Evolutionary conservation across 1,140 invertebrate species (phyloP), one percentile per base, ranked within the genome.

Genomic region (Augochlora pura): DNA sequence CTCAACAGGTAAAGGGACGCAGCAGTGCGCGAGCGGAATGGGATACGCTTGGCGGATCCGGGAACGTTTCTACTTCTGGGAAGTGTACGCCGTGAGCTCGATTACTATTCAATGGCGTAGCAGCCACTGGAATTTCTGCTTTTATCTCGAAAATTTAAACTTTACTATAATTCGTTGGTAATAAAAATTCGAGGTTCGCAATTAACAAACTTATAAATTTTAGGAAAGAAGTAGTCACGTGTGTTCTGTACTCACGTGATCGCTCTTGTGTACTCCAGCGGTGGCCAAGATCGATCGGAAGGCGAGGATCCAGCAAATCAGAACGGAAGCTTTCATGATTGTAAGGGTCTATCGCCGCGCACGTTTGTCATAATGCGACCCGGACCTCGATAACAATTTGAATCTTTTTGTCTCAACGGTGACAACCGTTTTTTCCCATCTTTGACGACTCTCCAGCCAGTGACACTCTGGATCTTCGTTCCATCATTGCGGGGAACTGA

Each of bases 61-160:
- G 69, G 79, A 85, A 81, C 63, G 72, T 69, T 82, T 83, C 77
- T 86, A 83, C 80, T 86, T 86, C 84, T 86, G 70, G 73, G 85
- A 84, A 83, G 66, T 67, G 69, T 63, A 39, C 60, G 54, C 72
- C 62, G 70, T 38, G 27, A 80, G 66, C 86, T 83, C 52, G 23
- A 83, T 86, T 83, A 60, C 60, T 71, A 62, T 86, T 74, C 84
- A 86, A 77, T 86, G 76, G 84, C 80, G 84, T 86, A 86, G 84
- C 66, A 85, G 63, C 69, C 18, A 49, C 27, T 32, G n/a, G 46
- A 84, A 66, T 80, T 62, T 69, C 42, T 5, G 25, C 4, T 38
- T 32, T 6, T 38, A 27, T 18, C 49, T 38, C 14, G 12, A 6
- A 52, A 52, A 18, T 52, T 46, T 2, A 14, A 46, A 46, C 60